A percentile compares a stretch with the other conserved stretches of the same genome.
phyloP scores from a whole-genome alignment of 1,140 invertebrate genomes.

The Neodiprion virginianus region DNA sequence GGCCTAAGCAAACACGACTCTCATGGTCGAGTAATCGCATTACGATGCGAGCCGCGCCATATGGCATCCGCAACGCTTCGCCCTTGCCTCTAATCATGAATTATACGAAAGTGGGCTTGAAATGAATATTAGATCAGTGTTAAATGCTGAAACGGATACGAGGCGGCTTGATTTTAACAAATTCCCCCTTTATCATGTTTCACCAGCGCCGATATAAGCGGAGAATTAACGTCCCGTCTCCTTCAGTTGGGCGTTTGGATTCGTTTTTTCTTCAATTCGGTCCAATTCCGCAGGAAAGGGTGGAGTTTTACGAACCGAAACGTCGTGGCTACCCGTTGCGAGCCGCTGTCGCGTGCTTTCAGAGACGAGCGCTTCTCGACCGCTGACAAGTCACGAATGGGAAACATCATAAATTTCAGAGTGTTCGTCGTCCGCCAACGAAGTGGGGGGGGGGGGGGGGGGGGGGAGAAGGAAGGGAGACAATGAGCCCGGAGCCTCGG shows the following conservation, averaged over 20 bases:
- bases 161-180: not conserved
- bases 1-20: constrained; percentile 1
- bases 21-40: constrained; percentile 7
- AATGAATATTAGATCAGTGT: constrained; percentile 6
- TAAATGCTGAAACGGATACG: not conserved
- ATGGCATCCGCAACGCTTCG: not conserved
- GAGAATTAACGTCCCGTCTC: too few species aligned
- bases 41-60: not conserved
- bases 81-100: not conserved
- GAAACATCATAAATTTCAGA: too few species aligned
- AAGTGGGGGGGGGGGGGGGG: not conserved
- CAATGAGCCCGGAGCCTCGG: not conserved
- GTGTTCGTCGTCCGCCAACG: not conserved
- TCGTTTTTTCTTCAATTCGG: too few species aligned
- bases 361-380: too few species aligned
- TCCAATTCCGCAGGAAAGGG: too few species aligned
- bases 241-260: too few species aligned
- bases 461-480: not conserved
- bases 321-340: too few species aligned
- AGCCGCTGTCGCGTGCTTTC: too few species aligned
- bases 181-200: not conserved
- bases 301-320: too few species aligned
- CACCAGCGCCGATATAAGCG: not conserved
- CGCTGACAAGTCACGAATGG: too few species aligned
- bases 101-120: not conserved